Percentiles rank a stretch among this genome's conserved stretches.
These are phyloP conservation scores for Phoenicopterus ruber DNA, from an alignment of 2,113 vertebrate genomes.

Conservation along the genomic window DNA sequence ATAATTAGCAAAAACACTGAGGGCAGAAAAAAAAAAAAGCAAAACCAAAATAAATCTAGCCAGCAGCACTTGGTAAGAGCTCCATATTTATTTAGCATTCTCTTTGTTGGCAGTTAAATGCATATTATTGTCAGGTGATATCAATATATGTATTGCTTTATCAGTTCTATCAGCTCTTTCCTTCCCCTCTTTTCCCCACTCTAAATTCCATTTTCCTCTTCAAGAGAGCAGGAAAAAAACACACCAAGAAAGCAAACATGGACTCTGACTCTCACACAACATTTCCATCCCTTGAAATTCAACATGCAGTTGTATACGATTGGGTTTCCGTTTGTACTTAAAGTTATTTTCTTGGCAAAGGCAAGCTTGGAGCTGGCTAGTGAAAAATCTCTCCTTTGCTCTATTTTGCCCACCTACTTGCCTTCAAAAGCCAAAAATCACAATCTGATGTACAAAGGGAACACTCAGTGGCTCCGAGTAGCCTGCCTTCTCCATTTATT, in stretches of 20 bases:
- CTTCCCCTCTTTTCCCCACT: background rate
- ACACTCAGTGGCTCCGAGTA: background rate
- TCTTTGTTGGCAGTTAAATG: background rate
- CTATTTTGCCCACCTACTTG: background rate
- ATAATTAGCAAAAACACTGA: conserved; percentile 12
- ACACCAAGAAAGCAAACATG: background rate
- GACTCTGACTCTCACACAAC: background rate
- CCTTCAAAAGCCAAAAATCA: conserved; percentile 30
- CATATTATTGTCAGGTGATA: background rate
- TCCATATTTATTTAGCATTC: background rate
- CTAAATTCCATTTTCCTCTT: background rate
- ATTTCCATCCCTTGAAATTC: background rate
- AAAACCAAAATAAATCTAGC: background rate
- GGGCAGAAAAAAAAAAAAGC: background rate
- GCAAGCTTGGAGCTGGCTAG: background rate
- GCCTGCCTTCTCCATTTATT: background rate
- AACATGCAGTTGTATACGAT: background rate
- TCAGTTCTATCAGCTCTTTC: background rate
- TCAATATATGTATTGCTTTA: background rate
- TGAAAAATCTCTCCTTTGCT: background rate
- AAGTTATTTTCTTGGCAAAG: conserved; percentile 17
- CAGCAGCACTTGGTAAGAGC: background rate
- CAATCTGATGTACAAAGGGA: conserved; percentile 11
- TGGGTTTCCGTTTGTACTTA: background rate
- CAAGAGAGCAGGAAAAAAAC: background rate